Evolutionary conservation across 2,888 invertebrate genomes (phyloP).

Genomic region (Ptilodon capucinus): DNA sequence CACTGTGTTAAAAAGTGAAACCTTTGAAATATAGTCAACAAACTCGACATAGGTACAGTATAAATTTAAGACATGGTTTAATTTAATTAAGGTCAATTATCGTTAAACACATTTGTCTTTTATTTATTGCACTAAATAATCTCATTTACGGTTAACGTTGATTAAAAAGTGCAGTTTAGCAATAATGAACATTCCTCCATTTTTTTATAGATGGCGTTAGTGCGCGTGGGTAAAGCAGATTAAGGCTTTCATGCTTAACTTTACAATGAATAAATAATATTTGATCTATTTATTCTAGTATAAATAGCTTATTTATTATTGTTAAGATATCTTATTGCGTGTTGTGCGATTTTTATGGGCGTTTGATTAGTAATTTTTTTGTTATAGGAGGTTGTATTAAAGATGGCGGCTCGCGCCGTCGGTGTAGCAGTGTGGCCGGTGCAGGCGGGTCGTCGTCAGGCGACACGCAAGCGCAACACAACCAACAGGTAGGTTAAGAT

Average conservation of each 20-base stretch:
- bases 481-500: conserved; percentile 76
- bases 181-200: background rate
- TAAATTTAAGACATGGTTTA: background rate
- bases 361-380: background rate
- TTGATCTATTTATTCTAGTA: background rate
- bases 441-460: conserved; percentile 48
- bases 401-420: conserved; percentile 60
- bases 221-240: conserved; percentile 46
- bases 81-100: background rate
- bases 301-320: background rate
- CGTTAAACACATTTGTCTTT: background rate
- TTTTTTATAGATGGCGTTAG: conserved; percentile 48
- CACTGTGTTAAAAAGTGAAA: background rate
- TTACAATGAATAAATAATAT: background rate
- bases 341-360: background rate
- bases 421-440: conserved; percentile 65
- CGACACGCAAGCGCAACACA: conserved; percentile 77
- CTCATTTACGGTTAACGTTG: background rate
- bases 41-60: too few relatives aligned
- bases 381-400: conserved; percentile 49
- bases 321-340: background rate
- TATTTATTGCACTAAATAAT: background rate
- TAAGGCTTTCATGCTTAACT: conserved; percentile 53
- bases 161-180: background rate
- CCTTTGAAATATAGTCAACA: background rate